Percentiles rank a stretch among this genome's conserved stretches.
phyloP scores from a whole-genome alignment of 2,888 invertebrate genomes.

The Lymantria dispar region DNA sequence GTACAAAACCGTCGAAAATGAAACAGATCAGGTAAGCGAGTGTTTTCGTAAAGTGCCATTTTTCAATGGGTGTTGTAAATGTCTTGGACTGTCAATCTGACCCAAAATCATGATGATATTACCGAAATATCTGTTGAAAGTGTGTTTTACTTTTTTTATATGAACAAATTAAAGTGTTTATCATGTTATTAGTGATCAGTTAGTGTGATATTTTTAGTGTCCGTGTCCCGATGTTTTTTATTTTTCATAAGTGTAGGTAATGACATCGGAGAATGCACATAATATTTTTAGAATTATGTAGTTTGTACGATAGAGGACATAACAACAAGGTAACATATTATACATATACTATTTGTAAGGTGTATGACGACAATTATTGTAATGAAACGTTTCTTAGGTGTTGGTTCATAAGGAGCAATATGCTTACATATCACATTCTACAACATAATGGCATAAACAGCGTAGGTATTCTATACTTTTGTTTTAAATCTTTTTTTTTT shows the following conservation, averaged over 20 bases:
- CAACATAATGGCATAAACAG: constrained; percentile 10
- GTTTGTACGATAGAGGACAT: constrained; percentile 71
- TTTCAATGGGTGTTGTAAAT: constrained; percentile 71
- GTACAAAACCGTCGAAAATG: constrained; percentile 80
- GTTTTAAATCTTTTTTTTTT: background rate
- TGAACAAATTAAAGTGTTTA: constrained; percentile 25
- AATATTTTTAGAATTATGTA: constrained; percentile 81
- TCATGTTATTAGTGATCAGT: constrained; percentile 21
- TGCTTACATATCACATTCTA: constrained; percentile 56
- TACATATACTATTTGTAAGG: constrained; percentile 42
- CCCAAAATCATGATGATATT: constrained; percentile 70
- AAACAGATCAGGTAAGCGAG: constrained; percentile 75
- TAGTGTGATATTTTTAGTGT: constrained; percentile 30
- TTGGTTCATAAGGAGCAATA: constrained; percentile 35
- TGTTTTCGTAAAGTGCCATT: constrained; percentile 56
- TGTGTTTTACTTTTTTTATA: constrained; percentile 24
- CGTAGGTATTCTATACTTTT: constrained; percentile 2
- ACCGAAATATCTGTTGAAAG: constrained; percentile 47
- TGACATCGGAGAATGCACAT: constrained; percentile 74
- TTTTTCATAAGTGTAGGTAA: constrained; percentile 49
- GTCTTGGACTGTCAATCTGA: constrained; percentile 76
- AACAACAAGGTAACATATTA: constrained; percentile 62
- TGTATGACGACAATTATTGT: constrained; percentile 28
- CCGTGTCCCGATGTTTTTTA: constrained; percentile 28
- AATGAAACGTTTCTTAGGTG: constrained; percentile 40